Evolutionary conservation across 2,797 vertebrate genomes (phyloP).

Genomic region (Manis javanica): DNA sequence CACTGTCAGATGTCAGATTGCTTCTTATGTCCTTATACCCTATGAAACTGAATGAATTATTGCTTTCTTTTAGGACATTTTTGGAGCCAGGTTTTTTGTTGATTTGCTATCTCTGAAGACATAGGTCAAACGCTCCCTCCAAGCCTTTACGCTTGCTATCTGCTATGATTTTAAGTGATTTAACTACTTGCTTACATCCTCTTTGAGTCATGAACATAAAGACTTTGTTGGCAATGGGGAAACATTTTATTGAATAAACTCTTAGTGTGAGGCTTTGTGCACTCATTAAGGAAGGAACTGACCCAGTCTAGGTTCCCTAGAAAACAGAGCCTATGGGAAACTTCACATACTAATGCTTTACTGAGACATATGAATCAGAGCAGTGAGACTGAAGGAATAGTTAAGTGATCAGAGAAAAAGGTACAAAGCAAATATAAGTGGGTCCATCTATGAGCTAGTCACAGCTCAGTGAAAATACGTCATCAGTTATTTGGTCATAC

Average conservation of each 20-base stretch:
- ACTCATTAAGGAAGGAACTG: background rate
- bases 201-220: background rate
- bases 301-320: background rate
- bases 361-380: background rate
- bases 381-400: background rate
- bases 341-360: background rate
- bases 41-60: background rate
- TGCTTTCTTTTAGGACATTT: background rate
- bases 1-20: background rate
- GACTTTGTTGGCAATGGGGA: background rate
- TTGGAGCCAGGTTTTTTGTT: background rate
- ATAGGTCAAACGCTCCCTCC: background rate
- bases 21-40: background rate
- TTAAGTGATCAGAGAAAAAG: background rate
- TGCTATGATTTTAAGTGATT: background rate
- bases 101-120: background rate
- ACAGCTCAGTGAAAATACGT: background rate
- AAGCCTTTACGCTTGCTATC: background rate
- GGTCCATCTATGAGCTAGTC: background rate
- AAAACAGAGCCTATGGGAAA: background rate
- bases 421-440: background rate
- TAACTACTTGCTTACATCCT: background rate
- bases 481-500: background rate
- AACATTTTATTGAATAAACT: background rate
- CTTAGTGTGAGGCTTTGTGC: background rate